Evolutionary conservation across 2,797 vertebrate genomes (phyloP).

Genomic region (Esox lucius): DNA sequence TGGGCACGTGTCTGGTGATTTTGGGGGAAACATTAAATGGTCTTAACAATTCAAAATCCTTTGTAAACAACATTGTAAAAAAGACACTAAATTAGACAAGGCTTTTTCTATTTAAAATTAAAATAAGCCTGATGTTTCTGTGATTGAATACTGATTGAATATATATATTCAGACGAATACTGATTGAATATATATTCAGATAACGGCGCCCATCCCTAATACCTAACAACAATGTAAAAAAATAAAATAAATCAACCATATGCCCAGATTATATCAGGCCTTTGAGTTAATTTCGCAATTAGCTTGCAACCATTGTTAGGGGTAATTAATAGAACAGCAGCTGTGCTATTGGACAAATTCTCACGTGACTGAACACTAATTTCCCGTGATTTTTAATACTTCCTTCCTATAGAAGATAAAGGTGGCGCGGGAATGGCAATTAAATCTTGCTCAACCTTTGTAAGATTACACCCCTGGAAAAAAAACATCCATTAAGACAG

Average conservation of each 20-base stretch:
- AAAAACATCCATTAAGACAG: constrained; percentile 54
- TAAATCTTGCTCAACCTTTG: constrained; percentile 69
- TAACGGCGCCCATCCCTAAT: constrained; percentile 29
- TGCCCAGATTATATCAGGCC: constrained; percentile 50
- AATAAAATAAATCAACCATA: constrained; percentile 28
- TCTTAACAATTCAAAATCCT: too few relatives aligned
- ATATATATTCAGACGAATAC: too few relatives aligned
- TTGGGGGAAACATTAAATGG: too few relatives aligned
- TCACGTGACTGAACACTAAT: constrained; percentile 60
- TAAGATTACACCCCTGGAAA: constrained; percentile 61
- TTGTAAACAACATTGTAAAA: too few relatives aligned
- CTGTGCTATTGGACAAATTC: constrained; percentile 58
- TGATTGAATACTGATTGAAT: too few relatives aligned
- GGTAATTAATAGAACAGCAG: constrained; percentile 66
- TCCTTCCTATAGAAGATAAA: constrained; percentile 72
- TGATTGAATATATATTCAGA: too few relatives aligned
- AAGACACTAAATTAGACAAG: neutral
- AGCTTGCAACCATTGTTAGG: constrained; percentile 55
- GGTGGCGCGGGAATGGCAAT: constrained; percentile 66
- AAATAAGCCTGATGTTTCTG: neutral
- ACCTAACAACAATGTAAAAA: constrained; percentile 38
- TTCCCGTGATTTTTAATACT: constrained; percentile 66
- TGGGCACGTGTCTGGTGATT: too few relatives aligned
- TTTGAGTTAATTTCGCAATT: constrained; percentile 59
- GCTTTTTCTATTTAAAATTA: constrained; percentile 23